A percentile compares a stretch with the other conserved stretches of the same genome.
These are phyloP conservation scores for Porites evermanni DNA, from an alignment of 92 coral and sea anemone genomes.

Conservation along the genomic window DNA sequence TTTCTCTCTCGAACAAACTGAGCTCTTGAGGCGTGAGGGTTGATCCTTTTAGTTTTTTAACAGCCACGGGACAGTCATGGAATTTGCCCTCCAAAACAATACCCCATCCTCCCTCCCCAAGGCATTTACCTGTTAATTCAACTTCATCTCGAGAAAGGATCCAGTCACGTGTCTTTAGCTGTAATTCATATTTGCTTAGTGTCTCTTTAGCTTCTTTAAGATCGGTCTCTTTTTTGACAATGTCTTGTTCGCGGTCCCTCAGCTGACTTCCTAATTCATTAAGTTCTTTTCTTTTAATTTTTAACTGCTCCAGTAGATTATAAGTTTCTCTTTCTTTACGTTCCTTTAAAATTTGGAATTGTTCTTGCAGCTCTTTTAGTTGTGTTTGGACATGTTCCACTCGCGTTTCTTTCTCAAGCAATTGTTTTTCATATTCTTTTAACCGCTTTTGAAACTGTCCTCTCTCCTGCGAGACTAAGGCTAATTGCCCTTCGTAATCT, in stretches of 20 bases:
- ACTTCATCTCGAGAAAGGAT: conserved; percentile 44
- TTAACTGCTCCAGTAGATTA: neutral
- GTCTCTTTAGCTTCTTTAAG: neutral
- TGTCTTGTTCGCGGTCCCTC: neutral
- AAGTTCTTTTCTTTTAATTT: neutral
- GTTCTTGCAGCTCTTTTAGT: neutral
- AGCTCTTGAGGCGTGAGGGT: conserved; percentile 52
- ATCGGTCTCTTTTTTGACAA: neutral
- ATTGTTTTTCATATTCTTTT: too few relatives aligned
- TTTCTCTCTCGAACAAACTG: conserved; percentile 73
- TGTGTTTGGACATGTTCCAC: neutral
- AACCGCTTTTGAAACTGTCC: too few relatives aligned
- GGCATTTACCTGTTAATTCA: conserved; percentile 41
- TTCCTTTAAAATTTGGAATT: neutral
- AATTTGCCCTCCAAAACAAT: conserved; percentile 70
- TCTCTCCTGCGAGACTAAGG: too few relatives aligned
- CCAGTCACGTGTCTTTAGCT: neutral
- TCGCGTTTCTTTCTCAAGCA: neutral
- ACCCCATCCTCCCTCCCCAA: conserved; percentile 81
- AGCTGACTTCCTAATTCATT: neutral
- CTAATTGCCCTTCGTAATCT: neutral
- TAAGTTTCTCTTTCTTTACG: neutral
- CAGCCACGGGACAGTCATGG: conserved; percentile 70
- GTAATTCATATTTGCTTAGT: neutral
- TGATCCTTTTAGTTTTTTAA: conserved; percentile 70